Base-by-base conservation (phyloP, 2,797 vertebrate genomes). In the Yasuhikotakia modesta region DNA sequence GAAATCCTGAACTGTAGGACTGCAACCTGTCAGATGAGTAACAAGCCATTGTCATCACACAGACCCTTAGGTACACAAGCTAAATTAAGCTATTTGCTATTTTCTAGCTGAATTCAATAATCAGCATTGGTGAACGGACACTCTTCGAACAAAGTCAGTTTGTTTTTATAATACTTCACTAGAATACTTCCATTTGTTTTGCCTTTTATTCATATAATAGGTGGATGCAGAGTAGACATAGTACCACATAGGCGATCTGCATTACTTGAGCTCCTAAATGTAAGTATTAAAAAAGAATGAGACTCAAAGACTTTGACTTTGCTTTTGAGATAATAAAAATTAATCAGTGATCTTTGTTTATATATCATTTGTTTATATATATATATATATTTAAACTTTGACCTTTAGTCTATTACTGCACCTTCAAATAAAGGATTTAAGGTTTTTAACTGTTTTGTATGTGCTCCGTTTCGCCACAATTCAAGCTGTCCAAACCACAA, bases 401-500 rank as follows among this genome's bases (percentile, higher is more conserved):
- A 43, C 53, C 5, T 60, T 21, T 3, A 16, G 5, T 24, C 10
- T 22, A 78, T 70, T 52, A 55, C 12, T 45, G 16, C n/a, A 68
- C 19, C 32, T 76, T 35, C 67, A 46, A 77, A 46, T 50, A 57
- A 77, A 77, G 63, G 32, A 60, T 68, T 19, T 10, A 48, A 52
- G 61, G 77, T 73, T 48, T 65, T 73, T 57, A 69, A 57, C 64
- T 22, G 27, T 80, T 45, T 52, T 77, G 69, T 78, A 69, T 32
- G 73, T 67, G 39, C 65, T 74, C 53, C 22, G 53, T 78, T 78
- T 70, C 5, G 71, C 30, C 66, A 79, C 55, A 35, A 48, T 68
- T 77, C 79, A 81, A 79, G 81, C 84, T 83, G 81, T 69, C 55
- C 2, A 77, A 78, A 81, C 79, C 78, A 76, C 74, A 80, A 32